Evolutionary conservation across 2,113 vertebrate genomes (phyloP), one percentile per base, ranked within the genome.

Genomic region (Corythoichthys haematopterus): DNA sequence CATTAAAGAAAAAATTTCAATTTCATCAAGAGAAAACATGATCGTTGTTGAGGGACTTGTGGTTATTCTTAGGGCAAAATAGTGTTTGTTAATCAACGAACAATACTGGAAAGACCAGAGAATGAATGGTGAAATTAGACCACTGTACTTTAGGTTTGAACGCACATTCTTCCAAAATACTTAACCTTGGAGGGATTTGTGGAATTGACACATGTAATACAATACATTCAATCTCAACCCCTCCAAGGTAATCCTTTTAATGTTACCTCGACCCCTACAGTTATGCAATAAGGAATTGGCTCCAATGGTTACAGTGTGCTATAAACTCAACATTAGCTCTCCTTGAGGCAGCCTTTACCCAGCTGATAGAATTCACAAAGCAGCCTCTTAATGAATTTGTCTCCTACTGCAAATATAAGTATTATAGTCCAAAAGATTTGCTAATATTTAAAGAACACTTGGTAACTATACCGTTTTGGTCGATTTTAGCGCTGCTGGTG

Each of bases 311-410:
- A 82, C 68, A 40, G 84, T 71, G 77, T 80, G 81, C 65, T 79
- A 80, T 74, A 84, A 70, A 82, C 71, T 76, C 81, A 79, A 88
- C 86, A 88, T 84, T 67, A 56, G 55, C 68, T 72, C 71, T 64
- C 83, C 80, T 88, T 78, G 66, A 76, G 69, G 75, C 71, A 57
- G 70, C 61, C 76, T 83, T 69, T 70, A 9, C 68, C 64, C 16
- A 1, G 52, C 73, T 71, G 80, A 77, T 52, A 79, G 80, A 74
- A 81, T 81, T 80, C 65, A 74, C 70, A 66, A 36, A 52, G 70
- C 40, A 67, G 48, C 74, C 56, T 72, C 57, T 80, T 74, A 84
- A 85, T 79, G 71, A 85, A 72, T 70, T 82, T 87, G 76, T 73
- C 83, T 71, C 77, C 75, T 71, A 80, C 76, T 51, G 50, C 37